Evolutionary conservation across 2,797 vertebrate species (phyloP).

Genomic region (Pipistrellus kuhlii): DNA sequence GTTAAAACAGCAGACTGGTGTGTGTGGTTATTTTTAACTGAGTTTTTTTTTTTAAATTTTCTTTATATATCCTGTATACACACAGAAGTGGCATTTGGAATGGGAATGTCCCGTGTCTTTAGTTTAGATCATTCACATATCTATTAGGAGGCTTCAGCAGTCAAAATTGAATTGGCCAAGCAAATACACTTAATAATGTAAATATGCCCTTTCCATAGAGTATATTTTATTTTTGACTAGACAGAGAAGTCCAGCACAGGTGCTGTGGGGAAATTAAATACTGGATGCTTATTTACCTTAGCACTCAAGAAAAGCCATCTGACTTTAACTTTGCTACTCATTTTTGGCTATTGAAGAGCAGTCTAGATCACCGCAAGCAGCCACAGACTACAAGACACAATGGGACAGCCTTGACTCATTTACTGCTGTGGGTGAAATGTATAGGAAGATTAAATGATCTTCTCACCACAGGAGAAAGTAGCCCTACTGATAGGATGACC

Average conservation of each 20-base stretch:
- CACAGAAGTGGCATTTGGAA: slow-evolving; percentile 50
- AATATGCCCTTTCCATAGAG: slow-evolving; percentile 81
- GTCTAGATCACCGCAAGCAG: slow-evolving; percentile 83
- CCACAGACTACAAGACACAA: slow-evolving; percentile 78
- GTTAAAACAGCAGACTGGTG: slow-evolving; percentile 11
- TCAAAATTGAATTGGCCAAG: slow-evolving; percentile 80
- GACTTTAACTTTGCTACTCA: slow-evolving; percentile 85
- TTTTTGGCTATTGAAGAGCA: slow-evolving; percentile 85
- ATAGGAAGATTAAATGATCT: slow-evolving; percentile 88
- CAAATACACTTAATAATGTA: slow-evolving; percentile 82
- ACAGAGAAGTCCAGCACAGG: slow-evolving; percentile 72
- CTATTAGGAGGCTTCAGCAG: slow-evolving; percentile 82
- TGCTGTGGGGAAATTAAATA: slow-evolving; percentile 81
- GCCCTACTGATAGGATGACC: slow-evolving; percentile 80
- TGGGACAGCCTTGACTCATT: slow-evolving; percentile 83
- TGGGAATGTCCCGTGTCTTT: slow-evolving; percentile 76
- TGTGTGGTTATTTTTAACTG: slow-evolving; percentile 35
- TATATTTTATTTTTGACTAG: slow-evolving; percentile 77
- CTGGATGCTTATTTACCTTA: slow-evolving; percentile 81
- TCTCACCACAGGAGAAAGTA: slow-evolving; percentile 85
- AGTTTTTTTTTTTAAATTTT: slow-evolving; percentile 37
- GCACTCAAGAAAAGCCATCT: slow-evolving; percentile 75
- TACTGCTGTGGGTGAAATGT: slow-evolving; percentile 83
- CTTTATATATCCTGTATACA: slow-evolving; percentile 39
- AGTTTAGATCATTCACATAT: slow-evolving; percentile 81